Percentiles rank a stretch among this genome's conserved stretches.
phyloP scores from a whole-genome alignment of 2,113 vertebrate genomes.

The Thalassarche chlororhynchos region DNA sequence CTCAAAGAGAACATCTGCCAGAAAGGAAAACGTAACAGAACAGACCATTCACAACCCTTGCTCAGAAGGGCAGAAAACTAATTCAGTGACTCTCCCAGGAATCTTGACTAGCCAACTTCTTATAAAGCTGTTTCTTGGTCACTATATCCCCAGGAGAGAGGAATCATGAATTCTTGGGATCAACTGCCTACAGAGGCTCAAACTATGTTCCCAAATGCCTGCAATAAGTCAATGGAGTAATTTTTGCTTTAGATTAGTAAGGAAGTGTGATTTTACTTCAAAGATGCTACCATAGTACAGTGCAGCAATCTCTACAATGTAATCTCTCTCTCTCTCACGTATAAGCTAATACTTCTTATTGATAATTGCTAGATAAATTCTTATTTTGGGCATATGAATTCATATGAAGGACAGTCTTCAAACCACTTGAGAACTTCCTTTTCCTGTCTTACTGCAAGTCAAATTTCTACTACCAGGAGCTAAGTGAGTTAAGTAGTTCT shows the following conservation, averaged over 20 bases:
- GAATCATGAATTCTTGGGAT: neutral
- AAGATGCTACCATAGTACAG: neutral
- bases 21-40: neutral
- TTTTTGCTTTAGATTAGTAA: neutral
- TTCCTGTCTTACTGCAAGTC: neutral
- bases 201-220: neutral
- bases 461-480: neutral
- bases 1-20: neutral
- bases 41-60: neutral
- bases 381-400: neutral
- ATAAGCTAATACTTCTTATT: neutral
- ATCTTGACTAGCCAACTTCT: neutral
- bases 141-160: neutral
- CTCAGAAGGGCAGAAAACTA: neutral
- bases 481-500: neutral
- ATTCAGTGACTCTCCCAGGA: neutral
- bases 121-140: neutral
- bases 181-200: neutral
- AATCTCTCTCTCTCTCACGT: neutral
- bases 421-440: neutral
- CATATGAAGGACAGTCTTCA: neutral
- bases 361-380: neutral
- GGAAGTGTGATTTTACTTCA: neutral
- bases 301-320: neutral
- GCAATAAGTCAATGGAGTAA: neutral